Evolutionary conservation across 1,140 invertebrate genomes (phyloP), one percentile per base, ranked within the genome.

Genomic region (Drosophila lacertosa): DNA sequence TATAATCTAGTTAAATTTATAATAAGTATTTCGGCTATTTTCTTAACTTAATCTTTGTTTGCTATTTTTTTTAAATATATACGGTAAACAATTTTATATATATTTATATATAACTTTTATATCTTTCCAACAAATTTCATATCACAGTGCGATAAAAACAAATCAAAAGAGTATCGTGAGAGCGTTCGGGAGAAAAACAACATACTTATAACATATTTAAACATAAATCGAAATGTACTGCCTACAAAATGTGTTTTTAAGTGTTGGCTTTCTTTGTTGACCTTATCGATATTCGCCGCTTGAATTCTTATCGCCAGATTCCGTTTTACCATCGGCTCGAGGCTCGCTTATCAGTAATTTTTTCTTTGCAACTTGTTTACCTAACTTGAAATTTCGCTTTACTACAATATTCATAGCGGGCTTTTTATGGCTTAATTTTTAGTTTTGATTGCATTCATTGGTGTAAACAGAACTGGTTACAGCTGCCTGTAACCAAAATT

Each of bases 221-320:
- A 29, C 37, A 55, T 3, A 40, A 51, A 51, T 62, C 45, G 20
- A 13, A 58, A 10, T 50, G 54, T n/a, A 40, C 26, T 48, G 35
- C 20, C 68, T 62, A 59, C 68, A 60, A 81, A 81, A 73, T 81
- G 63, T 69, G 64, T 70, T 73, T 74, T 68, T 59, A 82, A 65
- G 57, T 51, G 58, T 48, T 42, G 50, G 66, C 76, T 68, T 33
- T 66, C 40, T 45, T 75, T 75, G 55, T 67, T 66, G 62, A 50
- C 62, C 79, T 66, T 84, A 73, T 81, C 74, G 69, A 81, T 74
- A 45, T 59, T 66, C 33, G 44, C 24, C 16, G 47, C 39, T 45
- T 57, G 48, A 40, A 42, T 62, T 22, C 73, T 73, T 79, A 69
- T 64, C 42, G 58, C 48, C 32, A 3, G 26, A 20, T 26, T 24